phyloP scores from a whole-genome alignment of 2,888 invertebrate genomes.

The Dryococelus australis region DNA sequence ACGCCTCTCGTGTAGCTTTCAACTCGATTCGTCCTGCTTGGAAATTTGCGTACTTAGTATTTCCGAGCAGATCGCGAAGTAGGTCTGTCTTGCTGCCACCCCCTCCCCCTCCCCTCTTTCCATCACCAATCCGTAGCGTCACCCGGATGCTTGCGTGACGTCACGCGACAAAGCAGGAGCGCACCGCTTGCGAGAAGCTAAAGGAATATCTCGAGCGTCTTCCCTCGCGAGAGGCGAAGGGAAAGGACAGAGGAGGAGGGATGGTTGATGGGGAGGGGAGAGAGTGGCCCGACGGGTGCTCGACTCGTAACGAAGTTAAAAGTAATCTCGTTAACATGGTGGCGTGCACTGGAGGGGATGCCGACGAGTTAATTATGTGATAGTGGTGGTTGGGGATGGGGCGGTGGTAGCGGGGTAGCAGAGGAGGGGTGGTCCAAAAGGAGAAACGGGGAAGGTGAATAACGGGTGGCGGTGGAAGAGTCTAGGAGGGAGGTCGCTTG shows the following conservation, averaged over 20 bases:
- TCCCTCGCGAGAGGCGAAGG: not conserved
- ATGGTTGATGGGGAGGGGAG: not conserved
- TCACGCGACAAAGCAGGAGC: not conserved
- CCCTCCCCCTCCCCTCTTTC: no score
- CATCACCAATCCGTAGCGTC: not conserved
- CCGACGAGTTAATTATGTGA: constrained; percentile 20
- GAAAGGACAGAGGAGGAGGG: not conserved
- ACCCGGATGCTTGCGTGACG: not conserved
- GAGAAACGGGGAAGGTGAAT: not conserved
- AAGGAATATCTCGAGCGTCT: no score
- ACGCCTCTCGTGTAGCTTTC: no score
- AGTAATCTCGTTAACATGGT: constrained; percentile 25
- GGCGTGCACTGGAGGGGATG: not conserved
- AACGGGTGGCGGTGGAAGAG: not conserved
- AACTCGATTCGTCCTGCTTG: no score
- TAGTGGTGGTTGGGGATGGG: not conserved
- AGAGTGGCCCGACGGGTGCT: not conserved
- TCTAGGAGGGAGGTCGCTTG: not conserved
- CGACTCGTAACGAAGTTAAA: constrained; percentile 22
- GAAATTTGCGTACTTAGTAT: no score
- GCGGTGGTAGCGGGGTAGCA: not conserved
- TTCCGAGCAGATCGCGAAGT: no score
- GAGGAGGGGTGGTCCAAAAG: not conserved
- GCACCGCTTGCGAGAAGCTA: no score
- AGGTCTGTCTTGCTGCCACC: no score